Percentiles rank a stretch among this genome's conserved stretches.
Evolutionary conservation across 2,797 vertebrate species (phyloP).

Genomic region (Prunella strophiata): DNA sequence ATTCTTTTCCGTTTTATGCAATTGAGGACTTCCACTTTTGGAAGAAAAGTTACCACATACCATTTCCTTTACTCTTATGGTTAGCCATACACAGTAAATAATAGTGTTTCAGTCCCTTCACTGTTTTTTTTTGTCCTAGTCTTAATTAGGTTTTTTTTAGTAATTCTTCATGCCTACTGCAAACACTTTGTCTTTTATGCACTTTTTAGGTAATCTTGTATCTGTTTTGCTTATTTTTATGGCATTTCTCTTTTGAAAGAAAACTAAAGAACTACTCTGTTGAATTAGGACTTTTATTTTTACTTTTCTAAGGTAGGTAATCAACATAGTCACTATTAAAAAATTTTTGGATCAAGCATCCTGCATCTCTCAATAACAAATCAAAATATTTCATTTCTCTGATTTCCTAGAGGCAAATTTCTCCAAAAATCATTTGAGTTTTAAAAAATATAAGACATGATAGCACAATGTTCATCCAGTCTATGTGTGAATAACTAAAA

Average conservation of each 20-base stretch:
- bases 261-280: not conserved
- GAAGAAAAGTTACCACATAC: not conserved
- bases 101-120: not conserved
- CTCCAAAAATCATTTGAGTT: not conserved
- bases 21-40: not conserved
- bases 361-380: not conserved
- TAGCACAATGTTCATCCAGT: not conserved
- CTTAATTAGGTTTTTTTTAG: not conserved
- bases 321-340: not conserved
- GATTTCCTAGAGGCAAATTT: not conserved
- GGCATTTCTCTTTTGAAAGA: not conserved
- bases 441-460: fast-evolving
- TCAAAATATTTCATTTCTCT: not conserved
- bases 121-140: not conserved
- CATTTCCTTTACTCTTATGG: not conserved
- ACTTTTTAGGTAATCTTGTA: not conserved
- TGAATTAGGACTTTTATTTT: not conserved
- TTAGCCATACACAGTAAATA: not conserved
- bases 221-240: not conserved
- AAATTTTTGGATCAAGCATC: not conserved
- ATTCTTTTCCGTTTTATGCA: not conserved
- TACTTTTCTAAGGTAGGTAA: not conserved
- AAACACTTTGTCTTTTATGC: not conserved
- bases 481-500: not conserved
- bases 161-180: not conserved